Conservation (phyloP, 2,888 invertebrate genomes). For the Zhengitettix transpicula region DNA sequence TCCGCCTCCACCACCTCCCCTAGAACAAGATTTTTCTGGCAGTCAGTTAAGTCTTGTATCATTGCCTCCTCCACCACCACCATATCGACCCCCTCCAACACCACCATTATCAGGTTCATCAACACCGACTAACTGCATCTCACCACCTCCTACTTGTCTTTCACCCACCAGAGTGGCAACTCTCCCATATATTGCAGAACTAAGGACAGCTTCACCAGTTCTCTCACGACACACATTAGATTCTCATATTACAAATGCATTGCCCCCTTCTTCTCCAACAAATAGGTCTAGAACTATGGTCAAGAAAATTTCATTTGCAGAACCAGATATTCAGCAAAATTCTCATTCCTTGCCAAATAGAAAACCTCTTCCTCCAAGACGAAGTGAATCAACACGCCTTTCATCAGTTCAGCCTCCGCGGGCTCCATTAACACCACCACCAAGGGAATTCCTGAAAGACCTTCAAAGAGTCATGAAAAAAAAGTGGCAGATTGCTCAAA, state of each 20-base stretch:
- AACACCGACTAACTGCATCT: conserved; percentile 21
- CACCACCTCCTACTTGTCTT: conserved; percentile 23
- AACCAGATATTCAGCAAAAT: conserved; percentile 4
- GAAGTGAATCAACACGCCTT: conserved; percentile 55
- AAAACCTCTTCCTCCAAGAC: conserved; percentile 57
- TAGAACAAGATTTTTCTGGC: conserved; percentile 43
- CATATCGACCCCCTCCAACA: conserved; percentile 10
- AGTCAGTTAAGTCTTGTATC: conserved; percentile 53
- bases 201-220: conserved; percentile 28
- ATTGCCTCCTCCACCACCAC: conserved; percentile 53
- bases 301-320: conserved; percentile 49
- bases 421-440: conserved; percentile 36
- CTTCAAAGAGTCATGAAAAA: conserved; percentile 83
- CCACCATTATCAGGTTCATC: conserved; percentile 5
- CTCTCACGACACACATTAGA: too few species aligned
- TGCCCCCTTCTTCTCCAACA: too few species aligned
- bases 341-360: conserved; percentile 33
- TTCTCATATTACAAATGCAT: too few species aligned
- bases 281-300: conserved; percentile 31
- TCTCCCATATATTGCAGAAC: conserved; percentile 37
- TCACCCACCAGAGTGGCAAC: conserved; percentile 4
- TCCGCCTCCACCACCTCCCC: conserved; percentile 58
- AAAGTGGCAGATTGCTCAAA: conserved; percentile 68
- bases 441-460: conserved; percentile 65
- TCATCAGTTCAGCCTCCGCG: conserved; percentile 8